phyloP scores from a whole-genome alignment of 2,888 invertebrate species.

The Drosophila kanekoi region DNA sequence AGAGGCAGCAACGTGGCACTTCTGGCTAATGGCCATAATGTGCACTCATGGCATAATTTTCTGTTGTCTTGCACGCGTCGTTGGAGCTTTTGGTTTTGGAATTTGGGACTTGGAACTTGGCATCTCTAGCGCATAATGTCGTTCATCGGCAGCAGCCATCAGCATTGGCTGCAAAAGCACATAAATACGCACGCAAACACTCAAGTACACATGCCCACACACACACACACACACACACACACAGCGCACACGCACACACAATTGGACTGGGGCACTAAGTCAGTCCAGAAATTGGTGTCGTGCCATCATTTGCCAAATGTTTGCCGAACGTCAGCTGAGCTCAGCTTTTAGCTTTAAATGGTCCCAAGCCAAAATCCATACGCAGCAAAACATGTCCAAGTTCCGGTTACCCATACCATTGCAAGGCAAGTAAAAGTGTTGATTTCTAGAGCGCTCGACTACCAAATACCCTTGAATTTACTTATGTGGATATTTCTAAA shows the following conservation, averaged over 20 bases:
- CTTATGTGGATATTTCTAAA: too few relatives aligned
- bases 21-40: conserved; percentile 68
- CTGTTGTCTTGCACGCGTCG: conserved; percentile 56
- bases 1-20: conserved; percentile 55
- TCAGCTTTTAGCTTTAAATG: conserved; percentile 61
- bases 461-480: conserved; percentile 1
- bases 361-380: conserved; percentile 34
- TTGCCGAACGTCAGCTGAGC: conserved; percentile 59
- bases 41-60: conserved; percentile 65
- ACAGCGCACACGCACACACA: conserved; percentile 4
- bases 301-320: conserved; percentile 59
- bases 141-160: conserved; percentile 28
- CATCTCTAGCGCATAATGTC: conserved; percentile 56
- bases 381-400: conserved; percentile 25
- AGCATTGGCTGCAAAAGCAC: conserved; percentile 31
- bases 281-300: conserved; percentile 47
- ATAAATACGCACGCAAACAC: conserved; percentile 47
- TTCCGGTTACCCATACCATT: conserved; percentile 23
- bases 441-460: not conserved
- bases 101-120: conserved; percentile 32
- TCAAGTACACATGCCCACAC: conserved; percentile 20
- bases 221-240: conserved; percentile 1
- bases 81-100: conserved; percentile 34
- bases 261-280: conserved; percentile 22
- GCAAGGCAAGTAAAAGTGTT: not conserved